Base-by-base conservation (phyloP, 2,888 invertebrate species). In the Alloplasta piceator region DNA sequence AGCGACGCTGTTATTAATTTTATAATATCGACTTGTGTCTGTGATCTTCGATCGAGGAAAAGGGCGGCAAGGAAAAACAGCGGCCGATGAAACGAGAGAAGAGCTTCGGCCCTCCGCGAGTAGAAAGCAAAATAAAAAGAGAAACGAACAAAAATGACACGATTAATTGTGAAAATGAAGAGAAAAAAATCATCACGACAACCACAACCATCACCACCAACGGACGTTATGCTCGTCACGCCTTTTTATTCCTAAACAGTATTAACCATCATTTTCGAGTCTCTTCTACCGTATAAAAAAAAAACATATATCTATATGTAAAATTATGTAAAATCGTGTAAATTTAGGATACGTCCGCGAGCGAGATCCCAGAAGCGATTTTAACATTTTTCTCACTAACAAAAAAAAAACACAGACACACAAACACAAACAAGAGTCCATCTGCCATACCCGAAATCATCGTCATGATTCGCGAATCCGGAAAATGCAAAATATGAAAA, bases 201-300 rank as follows among this genome's bases (percentile, higher is more conserved):
- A 52, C 14, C 52, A 52, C 52, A 26, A 26, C 26, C 26, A 26
- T 26, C 26, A 26, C 26, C 26, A 26, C 26, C 26, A 52, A 7
- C 52, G 52, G 12, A 52, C 14, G 52, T 52, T 52, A 14, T 52
- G 66, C 74, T 74, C 74, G 39, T 74, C 60, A 56, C 55, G 73
- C 73, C 73, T 73, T 74, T 56, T 73, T 56, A 63, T 73, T 74
- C 73, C 73, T 74, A 73, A 56, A 56, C n/a, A 66, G 46, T 38
- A 43, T 66, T 66, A 58, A 26, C 66, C 26, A 74, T 74, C 50
- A 50, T 63, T 72, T 41, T 72, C 41, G 72, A 71, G 26, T 56
- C 9, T 72, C 10, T 46, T 52, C 16, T 46, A 52, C 14, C 14
- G 52, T 52, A 52, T 52, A 6, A 52, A 52, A 14, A 52, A 52